Base-by-base conservation (phyloP, 2,888 invertebrate species). In the Sesia bembeciformis region DNA sequence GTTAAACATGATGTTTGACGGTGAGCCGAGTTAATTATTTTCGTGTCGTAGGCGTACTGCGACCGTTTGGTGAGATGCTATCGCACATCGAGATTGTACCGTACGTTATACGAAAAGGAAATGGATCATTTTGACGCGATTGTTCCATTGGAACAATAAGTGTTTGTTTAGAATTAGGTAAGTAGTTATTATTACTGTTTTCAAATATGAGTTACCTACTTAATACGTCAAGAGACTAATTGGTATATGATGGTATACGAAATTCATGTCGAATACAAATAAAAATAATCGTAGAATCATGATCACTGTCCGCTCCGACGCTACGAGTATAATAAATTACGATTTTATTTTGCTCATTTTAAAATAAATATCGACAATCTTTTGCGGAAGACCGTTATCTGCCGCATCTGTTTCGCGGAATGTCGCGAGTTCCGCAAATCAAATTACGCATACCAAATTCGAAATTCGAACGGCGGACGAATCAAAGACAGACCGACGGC, bases 1-100 rank as follows among this genome's bases (percentile, higher is more conserved):
- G 86, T 87, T 79, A 78, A 78, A 88, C 88, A 86, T 78, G 76
- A 76, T 85, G 85, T 87, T 85, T 77, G 80, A 79, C 77, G 84
- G 76, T 75, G 80, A 72, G 74, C 72, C 67, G 76, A 78, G 84
- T 83, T 87, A 88, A 88, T 88, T 88, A 88, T 88, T 87, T 88
- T 84, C 81, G 73, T 84, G 83, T 85, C 78, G 84, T 83, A 82
- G 84, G 82, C 84, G 83, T 78, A 73, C 74, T 72, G 69, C 67
- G 73, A 64, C 67, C 66, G 70, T 59, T 62, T 57, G 55, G 55
- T 59, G 65, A 76, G 86, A 86, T 85, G 63, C 61, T 79, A 85
- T 85, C 84, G 66, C 58, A 58, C 64, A 74, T 75, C 74, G 72
- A 74, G 81, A 83, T 84, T 75, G 70, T 70, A 68, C 66, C 63